Percentiles rank a stretch among this genome's conserved stretches.
phyloP scores from a whole-genome alignment of 2,113 vertebrate species.

The Anhinga rufa region DNA sequence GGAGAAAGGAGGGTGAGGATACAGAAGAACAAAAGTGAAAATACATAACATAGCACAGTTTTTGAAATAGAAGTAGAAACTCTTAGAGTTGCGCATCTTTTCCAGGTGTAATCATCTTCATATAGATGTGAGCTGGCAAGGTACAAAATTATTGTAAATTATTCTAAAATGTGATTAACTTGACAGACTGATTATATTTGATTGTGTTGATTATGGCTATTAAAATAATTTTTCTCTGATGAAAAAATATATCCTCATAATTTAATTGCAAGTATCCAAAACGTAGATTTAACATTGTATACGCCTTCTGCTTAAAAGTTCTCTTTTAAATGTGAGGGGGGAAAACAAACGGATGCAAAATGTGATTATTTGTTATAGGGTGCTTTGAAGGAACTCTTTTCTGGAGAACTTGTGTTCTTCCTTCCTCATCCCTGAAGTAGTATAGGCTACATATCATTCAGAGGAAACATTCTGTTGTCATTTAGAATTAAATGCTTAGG shows the following conservation, averaged over 20 bases:
- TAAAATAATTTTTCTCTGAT: constrained; percentile 66
- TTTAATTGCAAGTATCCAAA: constrained; percentile 57
- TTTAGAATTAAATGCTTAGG: neutral
- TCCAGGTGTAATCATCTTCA: constrained; percentile 5
- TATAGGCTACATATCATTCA: neutral
- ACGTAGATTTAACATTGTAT: neutral
- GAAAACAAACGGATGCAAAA: neutral
- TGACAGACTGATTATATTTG: constrained; percentile 66
- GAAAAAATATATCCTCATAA: constrained; percentile 17
- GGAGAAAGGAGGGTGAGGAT: neutral
- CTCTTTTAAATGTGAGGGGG: neutral
- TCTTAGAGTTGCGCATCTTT: neutral
- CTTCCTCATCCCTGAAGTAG: neutral
- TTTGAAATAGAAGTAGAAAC: neutral
- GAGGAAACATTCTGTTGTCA: neutral
- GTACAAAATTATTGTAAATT: constrained; percentile 49
- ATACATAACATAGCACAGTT: neutral
- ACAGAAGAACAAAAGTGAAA: neutral
- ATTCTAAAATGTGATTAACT: constrained; percentile 52
- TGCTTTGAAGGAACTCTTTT: neutral
- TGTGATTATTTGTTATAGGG: neutral
- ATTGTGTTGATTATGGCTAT: constrained; percentile 68
- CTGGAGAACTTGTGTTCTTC: neutral
- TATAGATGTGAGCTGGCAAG: constrained; percentile 17
- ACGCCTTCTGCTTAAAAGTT: neutral